These are phyloP conservation scores for Karalla daura DNA, from an alignment of 2,797 vertebrate species.

Conservation along the genomic window DNA sequence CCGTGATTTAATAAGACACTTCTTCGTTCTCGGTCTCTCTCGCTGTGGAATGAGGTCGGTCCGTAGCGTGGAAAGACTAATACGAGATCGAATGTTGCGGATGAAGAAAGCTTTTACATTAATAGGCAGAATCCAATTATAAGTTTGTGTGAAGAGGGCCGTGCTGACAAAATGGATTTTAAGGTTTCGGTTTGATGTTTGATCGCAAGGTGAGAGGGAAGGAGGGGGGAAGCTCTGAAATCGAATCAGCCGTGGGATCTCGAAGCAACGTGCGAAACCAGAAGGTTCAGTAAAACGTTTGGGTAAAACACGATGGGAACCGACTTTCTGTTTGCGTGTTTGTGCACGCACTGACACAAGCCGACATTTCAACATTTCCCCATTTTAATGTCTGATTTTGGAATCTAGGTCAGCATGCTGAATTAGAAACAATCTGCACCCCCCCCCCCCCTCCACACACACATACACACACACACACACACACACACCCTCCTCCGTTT, in stretches of 20 bases:
- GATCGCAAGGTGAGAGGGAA: constrained; percentile 69
- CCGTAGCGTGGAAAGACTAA: constrained; percentile 54
- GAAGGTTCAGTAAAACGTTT: constrained; percentile 19
- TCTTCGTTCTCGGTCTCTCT: constrained; percentile 23
- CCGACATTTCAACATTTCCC: constrained; percentile 36
- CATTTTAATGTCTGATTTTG: constrained; percentile 51
- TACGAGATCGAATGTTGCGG: constrained; percentile 64
- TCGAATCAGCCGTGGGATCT: constrained; percentile 36
- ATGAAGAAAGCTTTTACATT: constrained; percentile 76
- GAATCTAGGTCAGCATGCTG: constrained; percentile 79
- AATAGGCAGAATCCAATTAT: constrained; percentile 83
- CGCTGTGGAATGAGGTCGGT: constrained; percentile 60
- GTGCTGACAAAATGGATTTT: constrained; percentile 73
- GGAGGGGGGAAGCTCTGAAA: constrained; percentile 49
- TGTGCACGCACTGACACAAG: constrained; percentile 33
- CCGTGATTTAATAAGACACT: constrained; percentile 91
- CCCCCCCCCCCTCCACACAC: constrained; percentile 56
- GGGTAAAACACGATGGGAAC: constrained; percentile 18
- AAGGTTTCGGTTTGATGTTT: constrained; percentile 79
- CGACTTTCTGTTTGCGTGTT: not conserved
- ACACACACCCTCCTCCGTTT: constrained; percentile 23
- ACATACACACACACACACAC: constrained; percentile 19
- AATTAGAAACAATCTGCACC: constrained; percentile 75
- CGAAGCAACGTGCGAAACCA: constrained; percentile 38
- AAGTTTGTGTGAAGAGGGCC: constrained; percentile 77